Evolutionary conservation across 2,797 vertebrate genomes (phyloP), one percentile per base, ranked within the genome.

Genomic region (Oophaga sylvatica): DNA sequence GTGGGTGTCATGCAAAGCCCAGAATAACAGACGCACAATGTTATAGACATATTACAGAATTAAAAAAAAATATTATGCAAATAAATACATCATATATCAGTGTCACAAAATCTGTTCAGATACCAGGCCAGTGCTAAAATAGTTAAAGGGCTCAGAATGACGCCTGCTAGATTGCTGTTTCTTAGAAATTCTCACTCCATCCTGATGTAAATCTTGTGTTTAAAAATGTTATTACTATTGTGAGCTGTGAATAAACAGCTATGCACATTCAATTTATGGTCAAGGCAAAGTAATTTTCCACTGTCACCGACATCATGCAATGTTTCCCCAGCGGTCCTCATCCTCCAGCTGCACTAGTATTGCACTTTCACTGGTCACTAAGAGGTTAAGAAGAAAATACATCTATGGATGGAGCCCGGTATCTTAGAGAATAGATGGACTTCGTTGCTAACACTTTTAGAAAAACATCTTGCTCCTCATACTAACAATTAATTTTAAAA

Each of bases 231-330:
- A 89, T 90, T 20, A 1, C 90, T 91, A 79, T 16, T 0, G 35
- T 79, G 53, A 90, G 48, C 83, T 91, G 92, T 89, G 89, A 89
- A 92, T 92, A 93, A 94, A 93, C 92, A 92, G 87, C 84, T 10
- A 88, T 53, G 67, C 3, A 0, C 63, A 45, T 57, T 73, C 90
- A 91, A 91, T 89, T 91, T 90, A 91, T 0, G 0, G 79, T 88
- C 29, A 35, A 67, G 65, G 81, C 82, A 6, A 88, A n/a, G 19
- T 92, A 85, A 80, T 89, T 91, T 91, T 76, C 85, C 1, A 0
- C 56, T 15, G 0, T 77, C 2, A 0, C 65, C 57, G 78, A 84
- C 59, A 89, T 91, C 87, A 91, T 0, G 0, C 87, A 80, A 84
- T 73, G 75, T n/a, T 83, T 31, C 22, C 73, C 48, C 35, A 19